Conservation (phyloP, 2,113 vertebrate genomes). For the Nothoprocta perdicaria region DNA sequence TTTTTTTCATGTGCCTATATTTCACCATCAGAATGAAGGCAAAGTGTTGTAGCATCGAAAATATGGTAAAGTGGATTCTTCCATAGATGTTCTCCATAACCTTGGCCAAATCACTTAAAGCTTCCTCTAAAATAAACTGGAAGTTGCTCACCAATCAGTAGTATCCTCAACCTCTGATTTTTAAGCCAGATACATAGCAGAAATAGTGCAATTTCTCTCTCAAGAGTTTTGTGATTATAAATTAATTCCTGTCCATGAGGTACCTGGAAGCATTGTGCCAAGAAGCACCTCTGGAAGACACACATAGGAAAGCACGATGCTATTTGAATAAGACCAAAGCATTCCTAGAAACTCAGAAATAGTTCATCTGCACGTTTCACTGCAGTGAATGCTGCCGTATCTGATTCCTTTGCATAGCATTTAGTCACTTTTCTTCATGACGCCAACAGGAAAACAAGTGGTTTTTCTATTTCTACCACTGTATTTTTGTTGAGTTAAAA, state of each 20-base stretch:
- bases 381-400: background rate
- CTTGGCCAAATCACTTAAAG: background rate
- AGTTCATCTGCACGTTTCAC: background rate
- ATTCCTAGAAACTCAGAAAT: background rate
- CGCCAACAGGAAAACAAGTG: background rate
- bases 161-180: background rate
- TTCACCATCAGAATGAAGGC: background rate
- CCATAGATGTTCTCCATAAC: background rate
- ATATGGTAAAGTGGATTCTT: background rate
- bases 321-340: background rate
- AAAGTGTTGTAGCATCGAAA: background rate
- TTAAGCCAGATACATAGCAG: background rate
- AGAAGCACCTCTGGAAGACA: background rate
- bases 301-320: background rate
- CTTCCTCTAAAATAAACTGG: background rate
- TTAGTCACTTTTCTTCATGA: background rate
- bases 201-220: background rate
- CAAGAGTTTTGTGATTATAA: background rate
- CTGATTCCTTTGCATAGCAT: fast-evolving
- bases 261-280: background rate
- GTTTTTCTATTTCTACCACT: background rate
- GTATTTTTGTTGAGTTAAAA: background rate
- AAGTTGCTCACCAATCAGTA: background rate
- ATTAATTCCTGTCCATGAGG: background rate
- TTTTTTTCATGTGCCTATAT: background rate